phyloP scores from a whole-genome alignment of 2,797 vertebrate species.

The Naso thynnoides region DNA sequence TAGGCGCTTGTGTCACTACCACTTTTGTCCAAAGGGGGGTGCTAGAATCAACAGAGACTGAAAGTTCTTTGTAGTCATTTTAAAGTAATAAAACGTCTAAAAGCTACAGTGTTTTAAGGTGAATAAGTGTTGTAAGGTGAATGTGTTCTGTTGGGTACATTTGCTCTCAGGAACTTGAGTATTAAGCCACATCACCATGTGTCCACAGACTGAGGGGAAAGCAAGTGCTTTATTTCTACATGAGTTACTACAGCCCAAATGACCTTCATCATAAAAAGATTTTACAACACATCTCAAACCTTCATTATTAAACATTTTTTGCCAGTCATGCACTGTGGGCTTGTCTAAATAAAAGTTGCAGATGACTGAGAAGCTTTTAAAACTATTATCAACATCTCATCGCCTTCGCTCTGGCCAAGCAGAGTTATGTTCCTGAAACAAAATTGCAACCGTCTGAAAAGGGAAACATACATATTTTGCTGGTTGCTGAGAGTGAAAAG shows the following conservation, averaged over 20 bases:
- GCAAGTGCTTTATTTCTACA: conserved; percentile 9
- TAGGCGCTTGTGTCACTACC: too few species aligned
- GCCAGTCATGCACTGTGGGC: background rate
- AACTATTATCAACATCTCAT: conserved; percentile 35
- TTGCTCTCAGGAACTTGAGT: too few species aligned
- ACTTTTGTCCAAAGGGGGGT: too few species aligned
- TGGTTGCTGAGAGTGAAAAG: conserved; percentile 28
- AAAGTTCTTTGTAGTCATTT: too few species aligned
- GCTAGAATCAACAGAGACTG: too few species aligned
- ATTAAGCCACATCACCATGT: too few species aligned
- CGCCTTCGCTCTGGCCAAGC: conserved; percentile 20
- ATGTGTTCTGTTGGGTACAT: too few species aligned
- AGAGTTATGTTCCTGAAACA: conserved; percentile 3
- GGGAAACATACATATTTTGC: conserved; percentile 9
- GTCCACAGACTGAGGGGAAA: too few species aligned
- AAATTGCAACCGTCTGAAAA: conserved; percentile 14
- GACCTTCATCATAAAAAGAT: conserved; percentile 18
- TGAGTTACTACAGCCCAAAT: background rate
- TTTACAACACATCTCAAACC: too few species aligned
- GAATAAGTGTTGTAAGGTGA: too few species aligned
- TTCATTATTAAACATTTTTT: background rate
- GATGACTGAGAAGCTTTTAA: conserved; percentile 21
- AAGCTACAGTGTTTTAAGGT: too few species aligned
- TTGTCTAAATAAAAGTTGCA: conserved; percentile 21
- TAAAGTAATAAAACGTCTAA: too few species aligned